Percentiles rank a stretch among this genome's conserved stretches.
Evolutionary conservation across 2,797 vertebrate genomes (phyloP).

Genomic region (Agapornis canus): DNA sequence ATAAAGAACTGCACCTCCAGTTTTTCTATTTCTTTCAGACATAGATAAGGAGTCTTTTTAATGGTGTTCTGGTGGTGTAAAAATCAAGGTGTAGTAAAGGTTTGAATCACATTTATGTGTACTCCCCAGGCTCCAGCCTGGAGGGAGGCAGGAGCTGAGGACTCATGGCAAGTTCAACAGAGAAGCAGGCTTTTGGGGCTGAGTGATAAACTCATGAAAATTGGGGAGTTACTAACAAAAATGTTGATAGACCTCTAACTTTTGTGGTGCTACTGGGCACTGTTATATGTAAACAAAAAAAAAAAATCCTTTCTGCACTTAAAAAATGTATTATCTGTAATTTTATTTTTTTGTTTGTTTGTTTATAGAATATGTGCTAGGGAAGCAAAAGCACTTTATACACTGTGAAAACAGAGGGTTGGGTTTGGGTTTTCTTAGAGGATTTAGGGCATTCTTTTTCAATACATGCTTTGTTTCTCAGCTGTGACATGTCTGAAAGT

Average conservation of each 20-base stretch:
- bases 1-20: background rate
- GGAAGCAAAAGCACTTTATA: conserved; percentile 48
- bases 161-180: background rate
- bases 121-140: background rate
- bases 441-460: conserved; percentile 20
- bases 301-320: conserved; percentile 9
- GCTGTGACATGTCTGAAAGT: conserved; percentile 10
- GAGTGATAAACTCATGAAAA: conserved; percentile 34
- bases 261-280: conserved; percentile 9
- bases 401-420: conserved; percentile 9
- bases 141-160: background rate
- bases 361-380: background rate
- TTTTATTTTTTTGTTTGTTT: conserved; percentile 20
- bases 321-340: conserved; percentile 40
- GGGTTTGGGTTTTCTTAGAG: background rate
- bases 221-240: conserved; percentile 30
- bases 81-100: background rate
- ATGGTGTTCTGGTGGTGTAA: background rate
- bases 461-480: conserved; percentile 35
- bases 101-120: background rate
- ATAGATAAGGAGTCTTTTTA: background rate
- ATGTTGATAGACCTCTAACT: conserved; percentile 45
- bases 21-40: background rate
- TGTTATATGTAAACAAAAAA: background rate
- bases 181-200: conserved; percentile 12